Percentiles rank a stretch among this genome's conserved stretches.
These are phyloP conservation scores for Rhimphoctona megacephalus DNA, from an alignment of 2,888 invertebrate genomes.

Conservation along the genomic window DNA sequence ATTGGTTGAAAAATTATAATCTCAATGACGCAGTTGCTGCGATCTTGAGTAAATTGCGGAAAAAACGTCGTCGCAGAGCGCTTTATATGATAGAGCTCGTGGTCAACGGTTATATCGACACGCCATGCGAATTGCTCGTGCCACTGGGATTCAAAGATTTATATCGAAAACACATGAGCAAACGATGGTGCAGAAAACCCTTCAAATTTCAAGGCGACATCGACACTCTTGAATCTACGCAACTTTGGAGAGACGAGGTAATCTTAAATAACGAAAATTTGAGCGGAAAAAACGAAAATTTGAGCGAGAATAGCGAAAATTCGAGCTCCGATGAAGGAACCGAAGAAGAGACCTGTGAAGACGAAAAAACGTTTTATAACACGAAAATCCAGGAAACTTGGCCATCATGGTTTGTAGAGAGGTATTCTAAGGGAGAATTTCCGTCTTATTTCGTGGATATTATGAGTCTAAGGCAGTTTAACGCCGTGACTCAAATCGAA, in stretches of 20 bases:
- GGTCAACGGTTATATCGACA: constrained; percentile 88
- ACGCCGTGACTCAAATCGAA: constrained; percentile 91
- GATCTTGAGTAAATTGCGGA: constrained; percentile 88
- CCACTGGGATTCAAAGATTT: constrained; percentile 85
- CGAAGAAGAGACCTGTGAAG: constrained; percentile 58
- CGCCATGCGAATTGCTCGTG: constrained; percentile 87
- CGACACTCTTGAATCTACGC: constrained; percentile 64
- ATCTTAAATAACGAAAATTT: neutral
- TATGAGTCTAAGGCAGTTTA: constrained; percentile 87
- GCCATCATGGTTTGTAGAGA: constrained; percentile 88
- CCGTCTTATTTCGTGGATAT: constrained; percentile 90
- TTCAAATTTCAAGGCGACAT: constrained; percentile 77
- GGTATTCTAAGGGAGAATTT: constrained; percentile 87
- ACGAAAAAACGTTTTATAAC: constrained; percentile 32
- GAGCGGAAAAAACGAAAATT: neutral
- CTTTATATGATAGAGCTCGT: constrained; percentile 87
- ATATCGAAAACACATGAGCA: constrained; percentile 52
- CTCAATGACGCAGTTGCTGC: constrained; percentile 89
- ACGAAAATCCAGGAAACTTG: constrained; percentile 63
- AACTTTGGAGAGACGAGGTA: constrained; percentile 51
- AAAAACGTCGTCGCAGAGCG: constrained; percentile 86
- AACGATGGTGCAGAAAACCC: constrained; percentile 41
- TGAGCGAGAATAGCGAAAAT: constrained; percentile 43
- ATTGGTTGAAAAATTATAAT: constrained; percentile 91
- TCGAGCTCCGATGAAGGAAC: constrained; percentile 68